A percentile compares a stretch with the other conserved stretches of the same genome.
Conservation (phyloP, 23 tunicate genomes). For the Trididemnum miniatum region DNA sequence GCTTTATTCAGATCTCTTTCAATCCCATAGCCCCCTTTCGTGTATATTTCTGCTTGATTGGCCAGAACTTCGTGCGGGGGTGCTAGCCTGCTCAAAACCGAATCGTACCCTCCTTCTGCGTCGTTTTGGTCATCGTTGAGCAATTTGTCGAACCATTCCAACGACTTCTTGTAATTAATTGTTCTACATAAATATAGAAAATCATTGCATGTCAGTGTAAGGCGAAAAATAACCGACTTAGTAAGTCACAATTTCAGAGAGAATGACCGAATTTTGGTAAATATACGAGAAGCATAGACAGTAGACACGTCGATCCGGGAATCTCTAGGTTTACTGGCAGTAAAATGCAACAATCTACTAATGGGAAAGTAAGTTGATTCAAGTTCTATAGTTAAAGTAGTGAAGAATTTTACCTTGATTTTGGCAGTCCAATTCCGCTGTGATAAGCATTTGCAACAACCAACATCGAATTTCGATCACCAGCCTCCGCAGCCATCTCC, state of each 20-base stretch:
- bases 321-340: too few species aligned
- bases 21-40: slow-evolving; percentile 82
- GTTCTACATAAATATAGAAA: slow-evolving; percentile 48
- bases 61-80: slow-evolving; percentile 71
- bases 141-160: slow-evolving; percentile 70
- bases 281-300: too few species aligned
- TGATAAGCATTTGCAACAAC: slow-evolving; percentile 80
- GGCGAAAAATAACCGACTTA: too few species aligned
- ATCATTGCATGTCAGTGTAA: too few species aligned
- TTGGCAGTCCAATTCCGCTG: slow-evolving; percentile 79
- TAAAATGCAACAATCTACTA: too few species aligned
- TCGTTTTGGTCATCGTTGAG: slow-evolving; percentile 41
- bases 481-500: slow-evolving; percentile 82
- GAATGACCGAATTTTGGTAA: too few species aligned
- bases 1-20: slow-evolving; percentile 61
- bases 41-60: slow-evolving; percentile 65
- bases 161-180: slow-evolving; percentile 35
- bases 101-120: slow-evolving; percentile 85
- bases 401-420: slow-evolving; percentile 36
- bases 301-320: too few species aligned
- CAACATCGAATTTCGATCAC: slow-evolving; percentile 77
- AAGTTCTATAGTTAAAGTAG: too few species aligned
- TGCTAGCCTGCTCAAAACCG: slow-evolving; percentile 65
- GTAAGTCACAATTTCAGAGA: too few species aligned
- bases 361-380: too few species aligned